Conservation (phyloP, 2,113 vertebrate species). For the Lichenostomus cassidix region DNA sequence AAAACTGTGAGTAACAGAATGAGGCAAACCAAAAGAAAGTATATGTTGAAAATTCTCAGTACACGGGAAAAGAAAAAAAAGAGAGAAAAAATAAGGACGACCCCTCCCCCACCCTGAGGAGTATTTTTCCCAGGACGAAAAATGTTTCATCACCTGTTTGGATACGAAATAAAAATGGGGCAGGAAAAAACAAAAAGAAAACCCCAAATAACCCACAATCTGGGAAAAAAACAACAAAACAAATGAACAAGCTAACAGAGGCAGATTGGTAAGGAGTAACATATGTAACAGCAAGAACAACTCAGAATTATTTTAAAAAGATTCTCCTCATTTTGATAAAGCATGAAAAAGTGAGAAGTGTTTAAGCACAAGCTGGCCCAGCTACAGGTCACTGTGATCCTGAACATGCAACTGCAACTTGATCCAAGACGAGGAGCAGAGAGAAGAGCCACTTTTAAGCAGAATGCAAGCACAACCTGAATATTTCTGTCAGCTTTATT, state of each 20-base stretch:
- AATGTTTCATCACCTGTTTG: not conserved
- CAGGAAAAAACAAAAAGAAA: not conserved
- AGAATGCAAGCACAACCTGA: not conserved
- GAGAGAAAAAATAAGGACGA: too few species aligned
- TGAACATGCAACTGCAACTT: not conserved
- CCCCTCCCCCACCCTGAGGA: not conserved
- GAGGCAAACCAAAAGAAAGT: not conserved
- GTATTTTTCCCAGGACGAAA: not conserved
- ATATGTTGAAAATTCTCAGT: not conserved
- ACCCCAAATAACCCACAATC: not conserved
- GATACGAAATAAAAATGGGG: not conserved
- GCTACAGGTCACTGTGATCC: not conserved
- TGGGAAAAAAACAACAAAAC: not conserved
- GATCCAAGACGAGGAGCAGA: not conserved
- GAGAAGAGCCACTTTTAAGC: not conserved
- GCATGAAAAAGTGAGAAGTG: not conserved
- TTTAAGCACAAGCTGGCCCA: not conserved
- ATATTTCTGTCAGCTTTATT: not conserved
- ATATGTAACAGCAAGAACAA: not conserved
- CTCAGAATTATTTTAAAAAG: not conserved
- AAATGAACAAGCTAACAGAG: not conserved
- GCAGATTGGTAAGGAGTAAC: not conserved
- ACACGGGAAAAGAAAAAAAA: not conserved
- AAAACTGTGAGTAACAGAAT: conserved; percentile 10
- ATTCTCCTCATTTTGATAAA: not conserved